These are phyloP conservation scores for Mnemiopsis leidyi DNA, from an alignment of 37 sponge, comb jelly and placozoan species.

Conservation along the genomic window DNA sequence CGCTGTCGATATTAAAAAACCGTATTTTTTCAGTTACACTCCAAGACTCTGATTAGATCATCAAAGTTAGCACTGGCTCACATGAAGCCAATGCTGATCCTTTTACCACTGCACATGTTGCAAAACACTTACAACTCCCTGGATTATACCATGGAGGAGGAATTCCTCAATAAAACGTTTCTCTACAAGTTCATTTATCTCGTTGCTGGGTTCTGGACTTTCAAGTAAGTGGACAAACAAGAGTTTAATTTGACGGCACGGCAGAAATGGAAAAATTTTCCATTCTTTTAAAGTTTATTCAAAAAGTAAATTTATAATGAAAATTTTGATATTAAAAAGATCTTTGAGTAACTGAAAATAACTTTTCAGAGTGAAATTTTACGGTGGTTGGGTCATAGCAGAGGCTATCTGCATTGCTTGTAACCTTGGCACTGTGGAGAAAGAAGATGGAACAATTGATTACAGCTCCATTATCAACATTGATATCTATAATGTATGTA, in stretches of 20 bases:
- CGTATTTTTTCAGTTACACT: not conserved
- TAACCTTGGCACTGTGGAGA: constrained; percentile 45
- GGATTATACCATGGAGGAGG: not conserved
- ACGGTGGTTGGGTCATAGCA: constrained; percentile 56
- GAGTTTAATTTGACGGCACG: too few relatives aligned
- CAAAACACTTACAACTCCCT: constrained; percentile 3
- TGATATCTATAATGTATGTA: constrained; percentile 52
- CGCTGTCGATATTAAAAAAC: too few relatives aligned
- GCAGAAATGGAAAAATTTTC: too few relatives aligned
- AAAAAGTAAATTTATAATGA: too few relatives aligned
- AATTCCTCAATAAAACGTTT: constrained; percentile 24
- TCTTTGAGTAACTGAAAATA: too few relatives aligned
- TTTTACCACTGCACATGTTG: not conserved
- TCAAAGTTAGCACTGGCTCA: constrained; percentile 40
- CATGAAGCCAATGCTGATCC: not conserved
- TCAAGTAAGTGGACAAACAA: too few relatives aligned
- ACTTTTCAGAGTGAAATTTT: constrained; percentile 25
- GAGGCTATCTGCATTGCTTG: constrained; percentile 60
- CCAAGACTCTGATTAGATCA: constrained; percentile 46
- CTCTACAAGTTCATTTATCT: constrained; percentile 41
- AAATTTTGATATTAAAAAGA: too few relatives aligned
- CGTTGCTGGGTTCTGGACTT: constrained; percentile 36
- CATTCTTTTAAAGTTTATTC: too few relatives aligned
- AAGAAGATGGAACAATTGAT: constrained; percentile 30
- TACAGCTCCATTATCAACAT: constrained; percentile 62